Base-by-base conservation (phyloP, 53 echinoderm and acorn worm genomes). In the Mesocentrotus franciscanus region DNA sequence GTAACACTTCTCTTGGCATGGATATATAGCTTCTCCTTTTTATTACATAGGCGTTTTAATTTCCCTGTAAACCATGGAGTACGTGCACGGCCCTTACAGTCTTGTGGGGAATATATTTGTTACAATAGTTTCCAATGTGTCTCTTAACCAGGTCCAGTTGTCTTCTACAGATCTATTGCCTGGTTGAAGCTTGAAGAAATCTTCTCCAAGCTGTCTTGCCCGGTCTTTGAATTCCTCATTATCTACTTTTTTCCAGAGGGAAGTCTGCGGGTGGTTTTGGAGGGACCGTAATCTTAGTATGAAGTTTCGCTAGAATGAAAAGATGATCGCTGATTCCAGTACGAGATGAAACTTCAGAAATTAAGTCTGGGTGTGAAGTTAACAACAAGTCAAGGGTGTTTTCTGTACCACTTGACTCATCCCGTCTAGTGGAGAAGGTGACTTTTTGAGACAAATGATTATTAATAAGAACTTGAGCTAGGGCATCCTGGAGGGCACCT, bases 361-460 rank as follows among this genome's bases (percentile, higher is more conserved):
- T n/a, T n/a, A n/a, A n/a, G n/a, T n/a, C n/a, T n/a, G n/a, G n/a
- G n/a, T n/a, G n/a, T n/a, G n/a, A n/a, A n/a, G n/a, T n/a, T n/a
- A n/a, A n/a, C n/a, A n/a, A n/a, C n/a, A n/a, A 11, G 56, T 85
- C 49, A 5, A 85, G 13, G 1, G 85, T 85, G 56, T 85, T 85
- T 85, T 85, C 56, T 39, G 64, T 95, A 4, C 89, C 87, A 42
- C 26, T 85, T 42, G 64, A n/a, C 18, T 95, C 85, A 8, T 81
- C 24, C 1, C 71, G 87, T n/a, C n/a, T n/a, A 36, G 36, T 85
- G 14, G 85, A 49, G 27, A 85, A 85, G 1, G 49, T 56, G 9
- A 85, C 85, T 17, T 49, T 85, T 49, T 85, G 85, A 24, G 85
- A n/a, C n/a, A n/a, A n/a, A n/a, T n/a, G n/a, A n/a, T n/a, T n/a